Conservation (phyloP, 2,113 vertebrate species). For the Notarius lentiginosus region DNA sequence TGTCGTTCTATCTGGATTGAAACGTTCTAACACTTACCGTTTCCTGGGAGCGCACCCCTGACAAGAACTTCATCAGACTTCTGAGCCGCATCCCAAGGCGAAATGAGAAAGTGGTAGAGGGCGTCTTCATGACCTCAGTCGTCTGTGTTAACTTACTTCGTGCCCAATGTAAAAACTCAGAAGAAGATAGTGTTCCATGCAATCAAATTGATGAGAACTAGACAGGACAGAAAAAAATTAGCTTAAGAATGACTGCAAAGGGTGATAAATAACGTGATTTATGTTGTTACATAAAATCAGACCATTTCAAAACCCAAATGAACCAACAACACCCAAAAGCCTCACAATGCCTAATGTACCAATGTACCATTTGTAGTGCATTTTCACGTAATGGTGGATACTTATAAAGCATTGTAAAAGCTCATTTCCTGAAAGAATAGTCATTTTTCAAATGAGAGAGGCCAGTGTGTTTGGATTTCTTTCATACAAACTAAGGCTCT, state of each 20-base stretch:
- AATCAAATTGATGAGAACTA: background rate
- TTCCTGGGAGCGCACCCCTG: constrained; percentile 76
- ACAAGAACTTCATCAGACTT: constrained; percentile 70
- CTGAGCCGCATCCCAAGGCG: constrained; percentile 51
- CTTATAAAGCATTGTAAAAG: background rate
- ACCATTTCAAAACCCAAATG: background rate
- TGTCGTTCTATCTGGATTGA: constrained; percentile 84
- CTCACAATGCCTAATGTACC: background rate
- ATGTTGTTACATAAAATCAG: background rate
- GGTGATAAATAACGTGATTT: background rate
- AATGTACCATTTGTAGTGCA: background rate
- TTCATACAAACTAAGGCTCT: background rate
- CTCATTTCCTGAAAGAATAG: background rate
- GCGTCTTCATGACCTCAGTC: background rate
- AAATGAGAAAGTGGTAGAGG: constrained; percentile 40
- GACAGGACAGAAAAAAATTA: background rate
- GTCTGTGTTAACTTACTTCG: constrained; percentile 34
- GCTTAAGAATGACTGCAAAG: background rate
- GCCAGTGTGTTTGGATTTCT: background rate
- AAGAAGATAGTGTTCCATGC: background rate
- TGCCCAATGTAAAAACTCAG: background rate
- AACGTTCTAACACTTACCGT: constrained; percentile 71
- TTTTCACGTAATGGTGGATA: background rate
- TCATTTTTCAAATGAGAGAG: background rate
- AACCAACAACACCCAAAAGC: background rate